Evolutionary conservation across 2,888 invertebrate species (phyloP).

Genomic region (Brenthis daphne): DNA sequence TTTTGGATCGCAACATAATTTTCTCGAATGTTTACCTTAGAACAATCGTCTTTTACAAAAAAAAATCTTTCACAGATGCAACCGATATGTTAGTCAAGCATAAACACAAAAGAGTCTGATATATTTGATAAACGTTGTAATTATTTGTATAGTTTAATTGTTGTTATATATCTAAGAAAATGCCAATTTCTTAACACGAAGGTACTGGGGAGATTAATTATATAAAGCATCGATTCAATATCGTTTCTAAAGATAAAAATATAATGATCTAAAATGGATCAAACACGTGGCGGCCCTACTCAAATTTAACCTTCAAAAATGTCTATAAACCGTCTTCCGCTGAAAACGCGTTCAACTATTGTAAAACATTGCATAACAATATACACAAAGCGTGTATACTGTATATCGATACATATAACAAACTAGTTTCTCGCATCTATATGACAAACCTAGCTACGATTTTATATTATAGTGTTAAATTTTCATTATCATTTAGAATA

Average conservation of each 20-base stretch:
- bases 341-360: constrained; percentile 2
- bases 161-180: too few relatives aligned
- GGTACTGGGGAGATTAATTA: too few relatives aligned
- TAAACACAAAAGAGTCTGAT: too few relatives aligned
- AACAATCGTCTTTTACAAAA: too few relatives aligned
- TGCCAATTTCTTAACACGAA: too few relatives aligned
- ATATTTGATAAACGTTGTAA: too few relatives aligned
- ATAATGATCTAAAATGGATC: constrained; percentile 2
- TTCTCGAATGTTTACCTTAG: too few relatives aligned
- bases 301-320: neutral
- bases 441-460: constrained; percentile 26
- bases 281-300: neutral
- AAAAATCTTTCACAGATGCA: too few relatives aligned
- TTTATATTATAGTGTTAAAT: constrained; percentile 12
- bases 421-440: constrained; percentile 24
- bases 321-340: neutral
- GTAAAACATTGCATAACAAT: constrained; percentile 4
- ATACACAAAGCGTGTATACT: constrained; percentile 5
- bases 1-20: too few relatives aligned
- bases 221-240: neutral
- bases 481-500: constrained; percentile 19
- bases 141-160: too few relatives aligned
- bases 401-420: constrained; percentile 6
- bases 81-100: too few relatives aligned
- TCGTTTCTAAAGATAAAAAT: neutral